These are phyloP conservation scores for Venturia canescens DNA, from an alignment of 1,140 invertebrate genomes.

Conservation along the genomic window DNA sequence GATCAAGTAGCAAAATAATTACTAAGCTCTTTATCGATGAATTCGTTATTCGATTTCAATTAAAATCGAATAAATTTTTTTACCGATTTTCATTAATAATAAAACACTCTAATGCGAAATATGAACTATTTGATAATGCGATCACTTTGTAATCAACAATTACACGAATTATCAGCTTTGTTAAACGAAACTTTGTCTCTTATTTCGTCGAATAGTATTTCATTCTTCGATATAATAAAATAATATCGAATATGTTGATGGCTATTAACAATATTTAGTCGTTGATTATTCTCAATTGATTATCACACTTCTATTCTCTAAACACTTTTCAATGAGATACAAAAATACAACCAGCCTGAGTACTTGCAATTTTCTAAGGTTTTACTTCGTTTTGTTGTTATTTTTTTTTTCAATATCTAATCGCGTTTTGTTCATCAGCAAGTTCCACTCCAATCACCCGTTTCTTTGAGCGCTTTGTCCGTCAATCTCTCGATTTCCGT, in stretches of 20 bases:
- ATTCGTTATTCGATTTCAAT: too few species aligned
- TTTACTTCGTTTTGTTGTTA: constrained; percentile 42
- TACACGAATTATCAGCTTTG: not conserved
- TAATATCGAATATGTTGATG: constrained; percentile 1
- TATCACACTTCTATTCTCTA: constrained; percentile 4
- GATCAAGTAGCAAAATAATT: too few species aligned
- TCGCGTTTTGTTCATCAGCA: too few species aligned
- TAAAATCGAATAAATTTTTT: too few species aligned
- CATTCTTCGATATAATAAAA: constrained; percentile 6
- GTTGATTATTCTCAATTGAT: constrained; percentile 20
- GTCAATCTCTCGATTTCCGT: constrained; percentile 78
- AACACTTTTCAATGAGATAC: constrained; percentile 53
- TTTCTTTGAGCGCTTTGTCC: constrained; percentile 76
- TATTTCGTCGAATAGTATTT: not conserved
- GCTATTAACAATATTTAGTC: not conserved
- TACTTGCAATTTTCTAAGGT: constrained; percentile 45
- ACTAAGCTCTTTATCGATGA: too few species aligned
- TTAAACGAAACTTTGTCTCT: not conserved
- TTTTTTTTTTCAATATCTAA: constrained; percentile 35
- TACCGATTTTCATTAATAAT: too few species aligned
- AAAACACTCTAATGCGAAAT: not conserved
- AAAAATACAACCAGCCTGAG: constrained; percentile 67
- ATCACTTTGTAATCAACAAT: constrained; percentile 1
- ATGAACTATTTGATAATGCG: not conserved
- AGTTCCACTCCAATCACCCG: constrained; percentile 71